A percentile compares a stretch with the other conserved stretches of the same genome.
These are phyloP conservation scores for Poecilia wingei DNA, from an alignment of 2,797 vertebrate genomes.

Conservation along the genomic window DNA sequence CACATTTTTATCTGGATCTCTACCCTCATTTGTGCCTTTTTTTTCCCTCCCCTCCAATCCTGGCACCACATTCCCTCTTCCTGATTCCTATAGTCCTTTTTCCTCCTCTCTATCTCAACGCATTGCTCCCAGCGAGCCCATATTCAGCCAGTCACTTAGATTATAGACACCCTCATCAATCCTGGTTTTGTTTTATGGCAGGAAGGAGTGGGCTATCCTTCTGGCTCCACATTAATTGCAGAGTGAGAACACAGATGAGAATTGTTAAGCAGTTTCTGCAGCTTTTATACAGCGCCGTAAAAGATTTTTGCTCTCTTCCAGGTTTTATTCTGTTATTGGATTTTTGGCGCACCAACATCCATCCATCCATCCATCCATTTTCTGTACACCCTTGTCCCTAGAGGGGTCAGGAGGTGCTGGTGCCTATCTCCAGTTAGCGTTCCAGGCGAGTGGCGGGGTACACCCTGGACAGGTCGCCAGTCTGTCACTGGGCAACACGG, in stretches of 20 bases:
- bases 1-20: constrained; percentile 46
- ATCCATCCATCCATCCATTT: too few relatives aligned
- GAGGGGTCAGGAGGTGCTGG: too few relatives aligned
- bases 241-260: constrained; percentile 62
- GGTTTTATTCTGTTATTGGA: neutral
- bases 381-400: too few relatives aligned
- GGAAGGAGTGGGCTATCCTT: constrained; percentile 65
- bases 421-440: too few relatives aligned
- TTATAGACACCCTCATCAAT: constrained; percentile 71
- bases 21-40: constrained; percentile 42
- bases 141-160: constrained; percentile 55
- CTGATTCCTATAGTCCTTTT: constrained; percentile 32
- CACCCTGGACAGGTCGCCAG: too few relatives aligned
- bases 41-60: constrained; percentile 26
- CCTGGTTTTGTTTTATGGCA: constrained; percentile 72
- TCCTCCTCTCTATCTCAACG: constrained; percentile 37
- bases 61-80: constrained; percentile 28
- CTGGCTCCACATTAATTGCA: constrained; percentile 76
- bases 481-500: too few relatives aligned
- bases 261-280: constrained; percentile 56
- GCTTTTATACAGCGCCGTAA: neutral
- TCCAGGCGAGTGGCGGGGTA: too few relatives aligned
- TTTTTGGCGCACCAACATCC: neutral
- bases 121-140: constrained; percentile 46
- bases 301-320: neutral